Evolutionary conservation across 64 coral and sea anemone species (phyloP), one percentile per base, ranked within the genome.

Genomic region (Trachythela sp.): DNA sequence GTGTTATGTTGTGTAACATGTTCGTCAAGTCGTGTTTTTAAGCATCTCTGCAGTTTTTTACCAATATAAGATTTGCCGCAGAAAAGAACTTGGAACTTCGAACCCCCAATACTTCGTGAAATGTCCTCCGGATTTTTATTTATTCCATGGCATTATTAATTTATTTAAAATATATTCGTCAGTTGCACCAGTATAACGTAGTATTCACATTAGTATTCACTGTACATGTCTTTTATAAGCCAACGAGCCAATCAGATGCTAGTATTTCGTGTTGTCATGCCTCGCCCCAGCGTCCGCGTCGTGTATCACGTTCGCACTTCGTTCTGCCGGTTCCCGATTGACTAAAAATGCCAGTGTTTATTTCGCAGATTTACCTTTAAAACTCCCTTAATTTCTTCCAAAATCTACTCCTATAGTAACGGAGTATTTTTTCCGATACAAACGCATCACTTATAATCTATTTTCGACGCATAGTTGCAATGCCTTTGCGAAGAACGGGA

Each of bases 261-360:
- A 24, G 56, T 64, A 64, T 64, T 64, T n/a, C n/a, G 24, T n/a
- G 20, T 6, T 64, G 75, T 80, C 35, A 31, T 35, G 75, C 31
- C 75, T 80, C 75, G 75, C 75, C 75, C 75, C 75, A 80, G 75
- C 75, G 75, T 80, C 75, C 75, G 37, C 31, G 31, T 37, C 13
- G 75, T 39, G 13, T 45, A 11, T 45, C 42, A 45, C 42, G 42
- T 80, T 39, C 31, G 75, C 27, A 39, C 37, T 80, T 39, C 33
- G 33, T 34, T 22, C 75, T 80, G 75, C 37, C 37, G 33, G 33
- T 39, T 35, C 33, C 9, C 20, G 30, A 17, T 80, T 37, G 33
- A 39, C 75, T 80, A 29, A 29, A 18, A 29, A 37, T 80, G 75
- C 75, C 75, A 27, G 56, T 64, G 56, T 64, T 64, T 64, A 80